These are phyloP conservation scores for Mastacembelus armatus DNA, from an alignment of 2,797 vertebrate genomes.

Conservation along the genomic window DNA sequence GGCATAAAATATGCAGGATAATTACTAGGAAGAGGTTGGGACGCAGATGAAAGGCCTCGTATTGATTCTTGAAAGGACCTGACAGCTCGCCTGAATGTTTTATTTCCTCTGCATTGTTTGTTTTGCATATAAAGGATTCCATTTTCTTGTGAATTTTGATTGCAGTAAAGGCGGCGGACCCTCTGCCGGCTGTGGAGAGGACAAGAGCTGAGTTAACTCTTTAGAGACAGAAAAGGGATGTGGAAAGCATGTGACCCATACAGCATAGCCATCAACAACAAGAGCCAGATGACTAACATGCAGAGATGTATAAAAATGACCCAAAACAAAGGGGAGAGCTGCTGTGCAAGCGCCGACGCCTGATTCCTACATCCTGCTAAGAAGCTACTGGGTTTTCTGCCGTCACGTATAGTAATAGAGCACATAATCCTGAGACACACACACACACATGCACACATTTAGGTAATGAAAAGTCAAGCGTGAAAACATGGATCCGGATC, in stretches of 20 bases:
- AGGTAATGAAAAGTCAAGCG: constrained; percentile 75
- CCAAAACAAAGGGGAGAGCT: constrained; percentile 47
- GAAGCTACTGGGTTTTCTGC: constrained; percentile 18
- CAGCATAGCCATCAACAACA: constrained; percentile 39
- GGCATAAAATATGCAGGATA: constrained; percentile 86
- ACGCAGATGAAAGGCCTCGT: constrained; percentile 84
- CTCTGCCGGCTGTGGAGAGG: constrained; percentile 58
- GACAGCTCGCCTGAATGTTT: constrained; percentile 86
- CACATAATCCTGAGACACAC: constrained; percentile 20
- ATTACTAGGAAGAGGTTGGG: constrained; percentile 86
- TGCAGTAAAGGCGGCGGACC: constrained; percentile 71
- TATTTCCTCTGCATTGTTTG: constrained; percentile 85
- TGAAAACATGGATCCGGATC: constrained; percentile 76
- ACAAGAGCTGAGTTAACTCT: constrained; percentile 59
- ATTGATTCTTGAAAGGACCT: constrained; percentile 87
- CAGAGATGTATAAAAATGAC: constrained; percentile 34
- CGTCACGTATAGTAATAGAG: constrained; percentile 31
- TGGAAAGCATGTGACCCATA: constrained; percentile 52
- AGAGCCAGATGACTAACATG: constrained; percentile 39
- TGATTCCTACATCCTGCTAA: constrained; percentile 13
- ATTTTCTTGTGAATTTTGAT: constrained; percentile 85
- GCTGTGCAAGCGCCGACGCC: neutral
- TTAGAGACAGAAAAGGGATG: constrained; percentile 54
- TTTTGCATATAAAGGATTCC: constrained; percentile 86
- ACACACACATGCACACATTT: constrained; percentile 60